Evolutionary conservation across 1,140 invertebrate species (phyloP).

Genomic region (Chrysomallon squamiferum): DNA sequence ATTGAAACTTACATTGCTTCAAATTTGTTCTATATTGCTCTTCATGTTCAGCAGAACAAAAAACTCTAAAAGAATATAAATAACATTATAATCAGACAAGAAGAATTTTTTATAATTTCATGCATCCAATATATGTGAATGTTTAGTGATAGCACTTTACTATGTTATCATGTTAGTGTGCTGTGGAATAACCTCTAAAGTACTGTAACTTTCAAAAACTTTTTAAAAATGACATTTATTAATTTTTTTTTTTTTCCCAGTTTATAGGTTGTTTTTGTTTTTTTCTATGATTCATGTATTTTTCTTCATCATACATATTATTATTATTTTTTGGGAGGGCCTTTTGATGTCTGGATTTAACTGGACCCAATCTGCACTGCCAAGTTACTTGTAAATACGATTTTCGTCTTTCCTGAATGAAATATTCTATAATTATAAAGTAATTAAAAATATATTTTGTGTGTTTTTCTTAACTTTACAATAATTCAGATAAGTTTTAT

Average conservation of each 20-base stretch:
- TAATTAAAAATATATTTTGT: too few species aligned
- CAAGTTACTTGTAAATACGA: too few species aligned
- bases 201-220: background rate
- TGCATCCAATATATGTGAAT: background rate
- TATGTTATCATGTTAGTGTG: background rate
- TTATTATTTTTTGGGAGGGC: too few species aligned
- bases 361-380: too few species aligned
- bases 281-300: too few species aligned
- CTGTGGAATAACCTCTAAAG: background rate
- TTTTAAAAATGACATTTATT: background rate
- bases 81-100: background rate
- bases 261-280: too few species aligned
- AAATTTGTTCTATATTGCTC: background rate
- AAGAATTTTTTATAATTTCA: background rate
- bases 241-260: background rate
- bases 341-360: too few species aligned
- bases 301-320: too few species aligned
- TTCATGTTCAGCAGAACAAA: background rate
- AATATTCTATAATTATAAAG: too few species aligned
- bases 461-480: too few species aligned
- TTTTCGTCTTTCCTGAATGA: too few species aligned
- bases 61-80: background rate
- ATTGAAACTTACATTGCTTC: background rate
- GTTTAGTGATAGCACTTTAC: background rate
- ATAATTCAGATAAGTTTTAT: too few species aligned